phyloP scores from a whole-genome alignment of 2,888 invertebrate genomes.

The Pteria penguin region DNA sequence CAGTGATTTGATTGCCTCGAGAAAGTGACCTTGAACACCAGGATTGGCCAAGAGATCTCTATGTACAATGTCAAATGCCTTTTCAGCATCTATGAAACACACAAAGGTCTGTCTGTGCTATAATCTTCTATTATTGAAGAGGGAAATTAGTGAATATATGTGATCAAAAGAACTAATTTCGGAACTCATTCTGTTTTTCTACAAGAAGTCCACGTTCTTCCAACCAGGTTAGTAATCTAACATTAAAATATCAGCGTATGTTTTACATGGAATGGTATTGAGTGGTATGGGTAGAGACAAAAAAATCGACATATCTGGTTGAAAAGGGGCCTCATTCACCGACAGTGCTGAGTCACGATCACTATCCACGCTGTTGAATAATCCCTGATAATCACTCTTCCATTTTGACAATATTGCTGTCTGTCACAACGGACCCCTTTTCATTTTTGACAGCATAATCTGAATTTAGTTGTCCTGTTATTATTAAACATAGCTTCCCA shows the following conservation, averaged over 20 bases:
- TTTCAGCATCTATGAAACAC: conserved; percentile 31
- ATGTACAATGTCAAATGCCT: conserved; percentile 41
- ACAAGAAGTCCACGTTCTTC: conserved; percentile 5
- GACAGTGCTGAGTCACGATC: background rate
- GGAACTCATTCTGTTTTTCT: conserved; percentile 39
- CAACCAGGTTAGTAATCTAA: conserved; percentile 13
- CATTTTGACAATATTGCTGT: conserved; percentile 6
- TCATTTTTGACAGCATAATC: background rate
- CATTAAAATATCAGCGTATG: conserved; percentile 22
- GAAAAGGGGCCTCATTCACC: background rate
- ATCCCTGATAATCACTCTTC: background rate
- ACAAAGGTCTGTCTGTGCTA: conserved; percentile 22
- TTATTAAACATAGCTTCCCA: conserved; percentile 1
- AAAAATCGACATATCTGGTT: background rate
- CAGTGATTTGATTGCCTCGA: too few species aligned
- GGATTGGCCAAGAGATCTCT: background rate
- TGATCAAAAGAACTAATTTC: conserved; percentile 32
- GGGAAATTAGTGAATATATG: conserved; percentile 10
- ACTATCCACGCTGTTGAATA: background rate
- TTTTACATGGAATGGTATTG: conserved; percentile 22
- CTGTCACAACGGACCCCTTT: background rate
- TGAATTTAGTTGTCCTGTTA: background rate
- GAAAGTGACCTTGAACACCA: too few species aligned
- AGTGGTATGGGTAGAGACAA: background rate
- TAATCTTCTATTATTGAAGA: conserved; percentile 28